A percentile compares a stretch with the other conserved stretches of the same genome.
Conservation (phyloP, 2,797 vertebrate genomes). For the Rhyacichthys aspro region DNA sequence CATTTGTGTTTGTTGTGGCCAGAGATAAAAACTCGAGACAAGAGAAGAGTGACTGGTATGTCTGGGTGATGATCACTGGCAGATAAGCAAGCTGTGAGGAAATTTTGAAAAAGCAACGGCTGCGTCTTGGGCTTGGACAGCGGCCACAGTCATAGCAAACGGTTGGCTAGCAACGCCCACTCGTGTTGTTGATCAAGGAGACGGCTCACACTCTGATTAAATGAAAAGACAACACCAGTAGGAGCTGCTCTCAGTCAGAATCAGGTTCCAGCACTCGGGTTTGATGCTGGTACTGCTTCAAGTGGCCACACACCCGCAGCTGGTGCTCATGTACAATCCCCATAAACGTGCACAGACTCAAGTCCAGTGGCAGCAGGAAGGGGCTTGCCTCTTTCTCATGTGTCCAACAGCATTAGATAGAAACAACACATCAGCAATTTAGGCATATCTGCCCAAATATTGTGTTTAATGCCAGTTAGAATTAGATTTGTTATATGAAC, state of each 20-base stretch:
- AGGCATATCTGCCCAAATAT: too few species aligned
- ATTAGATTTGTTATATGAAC: too few species aligned
- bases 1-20: slow-evolving; percentile 21
- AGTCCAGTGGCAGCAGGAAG: too few species aligned
- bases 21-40: slow-evolving; percentile 39
- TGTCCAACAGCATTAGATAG: too few species aligned
- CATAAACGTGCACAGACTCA: slow-evolving; percentile 25
- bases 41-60: slow-evolving; percentile 22
- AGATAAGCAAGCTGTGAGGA: slow-evolving; percentile 36
- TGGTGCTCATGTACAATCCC: slow-evolving; percentile 30
- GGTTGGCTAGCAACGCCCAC: slow-evolving; percentile 42
- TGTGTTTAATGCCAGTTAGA: too few species aligned
- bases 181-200: slow-evolving; percentile 41
- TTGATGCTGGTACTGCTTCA: slow-evolving; percentile 15
- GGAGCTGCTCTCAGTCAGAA: slow-evolving; percentile 15
- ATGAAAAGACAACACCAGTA: slow-evolving; percentile 39
- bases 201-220: slow-evolving; percentile 35
- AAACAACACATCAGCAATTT: too few species aligned
- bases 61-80: slow-evolving; percentile 32
- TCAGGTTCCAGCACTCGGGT: slow-evolving; percentile 20
- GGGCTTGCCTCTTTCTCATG: too few species aligned
- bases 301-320: slow-evolving; percentile 29
- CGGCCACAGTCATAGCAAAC: slow-evolving; percentile 39
- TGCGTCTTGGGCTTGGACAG: slow-evolving; percentile 41
- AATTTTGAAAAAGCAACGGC: slow-evolving; percentile 28